Base-by-base conservation (phyloP, 2,113 vertebrate genomes). In the Falco punctatus region DNA sequence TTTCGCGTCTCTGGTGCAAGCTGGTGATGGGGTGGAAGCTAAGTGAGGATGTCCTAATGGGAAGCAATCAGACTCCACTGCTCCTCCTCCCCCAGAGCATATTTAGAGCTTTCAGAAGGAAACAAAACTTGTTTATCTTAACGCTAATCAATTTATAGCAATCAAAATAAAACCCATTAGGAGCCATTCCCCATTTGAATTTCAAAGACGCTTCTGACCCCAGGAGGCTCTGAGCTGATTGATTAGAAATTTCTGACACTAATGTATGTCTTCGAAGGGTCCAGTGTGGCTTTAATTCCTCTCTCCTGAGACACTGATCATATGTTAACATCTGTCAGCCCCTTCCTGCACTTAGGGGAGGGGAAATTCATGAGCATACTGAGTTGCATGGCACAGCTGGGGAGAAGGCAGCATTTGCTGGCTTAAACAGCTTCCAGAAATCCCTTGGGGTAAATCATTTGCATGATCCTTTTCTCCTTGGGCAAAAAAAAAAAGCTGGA, bases 81-180 rank as follows among this genome's bases (percentile, higher is more conserved):
- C 86, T 95, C 52, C 78, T 95, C 72, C 81, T 70, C 92, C 97
- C 96, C 92, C 69, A 77, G 97, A 91, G 97, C 74, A 8, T 96
- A 87, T 92, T 97, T 95, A 96, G 94, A 92, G 95, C 72, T 66
- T 86, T 84, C 90, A 90, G 88, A 96, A 91, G 77, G 93, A 98
- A 97, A 95, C 94, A 78, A 97, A 97, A 95, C 85, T 96, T 97
- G 94, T 93, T 95, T 97, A 94, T 89, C 88, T 97, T 96, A 88
- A 85, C 9, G 10, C 77, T 96, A 97, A 98, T 98, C 98, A 98
- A 98, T 98, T 98, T 97, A 97, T 94, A 90, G 94, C 97, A 98
- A 98, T 98, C 96, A 97, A 98, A 98, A 98, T 97, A 94, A 98
- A 98, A 97, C 93, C 97, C 98, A 98, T 98, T 98, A 98, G 97